Percentiles rank a stretch among this genome's conserved stretches.
phyloP scores from a whole-genome alignment of 53 echinoderm and acorn worm species.

The Temnopleurus reevesii region DNA sequence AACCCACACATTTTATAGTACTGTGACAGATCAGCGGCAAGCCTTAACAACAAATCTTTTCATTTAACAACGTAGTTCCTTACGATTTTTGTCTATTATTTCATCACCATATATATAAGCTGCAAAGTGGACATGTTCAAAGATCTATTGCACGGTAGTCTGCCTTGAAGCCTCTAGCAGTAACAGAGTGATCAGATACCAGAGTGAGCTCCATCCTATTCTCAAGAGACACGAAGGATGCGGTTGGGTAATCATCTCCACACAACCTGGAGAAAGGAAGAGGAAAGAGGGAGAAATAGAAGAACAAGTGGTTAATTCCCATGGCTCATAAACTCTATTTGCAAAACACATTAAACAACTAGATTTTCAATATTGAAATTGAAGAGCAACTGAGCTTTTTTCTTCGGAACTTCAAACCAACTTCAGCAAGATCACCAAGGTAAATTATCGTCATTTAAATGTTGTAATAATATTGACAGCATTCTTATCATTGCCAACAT shows the following conservation, averaged over 20 bases:
- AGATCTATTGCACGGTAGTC: conserved; percentile 42
- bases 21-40: not conserved
- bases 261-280: conserved; percentile 22
- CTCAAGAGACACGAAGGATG: conserved; percentile 31
- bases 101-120: not conserved
- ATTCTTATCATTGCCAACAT: too few relatives aligned
- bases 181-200: not conserved
- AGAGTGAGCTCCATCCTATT: conserved; percentile 42
- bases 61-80: not conserved
- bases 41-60: not conserved
- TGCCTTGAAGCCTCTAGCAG: conserved; percentile 26
- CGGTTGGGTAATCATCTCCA: conserved; percentile 16
- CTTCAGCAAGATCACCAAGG: too few relatives aligned
- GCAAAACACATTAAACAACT: too few relatives aligned
- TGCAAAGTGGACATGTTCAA: not conserved
- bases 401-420: too few relatives aligned
- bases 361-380: too few relatives aligned
- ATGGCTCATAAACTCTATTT: too few relatives aligned
- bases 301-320: not conserved
- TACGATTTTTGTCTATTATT: not conserved
- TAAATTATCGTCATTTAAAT: too few relatives aligned
- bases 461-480: too few relatives aligned
- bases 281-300: not conserved
- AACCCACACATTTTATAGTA: not conserved
- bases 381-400: too few relatives aligned